Conservation (phyloP, 2,888 invertebrate species). For the Lamproptera curius region DNA sequence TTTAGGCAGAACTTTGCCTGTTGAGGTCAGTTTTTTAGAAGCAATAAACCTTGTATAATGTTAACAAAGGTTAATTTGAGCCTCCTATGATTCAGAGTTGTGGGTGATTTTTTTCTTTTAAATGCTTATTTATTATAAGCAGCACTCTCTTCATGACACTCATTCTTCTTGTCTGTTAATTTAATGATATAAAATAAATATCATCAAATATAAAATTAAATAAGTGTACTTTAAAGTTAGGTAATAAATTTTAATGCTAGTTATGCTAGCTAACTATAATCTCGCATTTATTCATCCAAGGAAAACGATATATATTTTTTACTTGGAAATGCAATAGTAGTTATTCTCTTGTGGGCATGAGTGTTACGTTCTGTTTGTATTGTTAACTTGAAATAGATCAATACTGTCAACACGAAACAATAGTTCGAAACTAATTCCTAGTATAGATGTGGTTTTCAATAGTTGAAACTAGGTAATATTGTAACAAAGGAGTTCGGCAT, state of each 20-base stretch:
- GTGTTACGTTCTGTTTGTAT: neutral
- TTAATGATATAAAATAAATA: slow-evolving; percentile 25
- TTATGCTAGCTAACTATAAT: neutral
- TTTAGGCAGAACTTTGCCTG: no score
- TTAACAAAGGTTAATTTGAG: no score
- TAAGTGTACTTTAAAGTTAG: neutral
- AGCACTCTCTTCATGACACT: no score
- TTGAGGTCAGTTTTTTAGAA: no score
- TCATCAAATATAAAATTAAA: neutral
- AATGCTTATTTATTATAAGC: no score
- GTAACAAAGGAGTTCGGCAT: slow-evolving; percentile 23
- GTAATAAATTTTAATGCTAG: neutral
- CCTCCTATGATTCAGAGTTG: no score
- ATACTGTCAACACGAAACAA: slow-evolving; percentile 1
- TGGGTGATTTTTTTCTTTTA: no score
- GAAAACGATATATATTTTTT: no score
- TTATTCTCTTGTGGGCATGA: neutral
- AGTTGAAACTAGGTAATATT: slow-evolving; percentile 1
- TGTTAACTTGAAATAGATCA: slow-evolving; percentile 1
- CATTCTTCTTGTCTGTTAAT: slow-evolving; percentile 27
- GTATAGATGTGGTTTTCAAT: slow-evolving; percentile 23
- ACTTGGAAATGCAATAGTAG: neutral
- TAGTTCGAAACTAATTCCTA: slow-evolving; percentile 40
- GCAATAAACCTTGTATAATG: no score
- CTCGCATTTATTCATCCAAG: no score